A percentile compares a stretch with the other conserved stretches of the same genome.
Conservation (phyloP, 2,113 vertebrate genomes). For the Sminthopsis crassicaudata region DNA sequence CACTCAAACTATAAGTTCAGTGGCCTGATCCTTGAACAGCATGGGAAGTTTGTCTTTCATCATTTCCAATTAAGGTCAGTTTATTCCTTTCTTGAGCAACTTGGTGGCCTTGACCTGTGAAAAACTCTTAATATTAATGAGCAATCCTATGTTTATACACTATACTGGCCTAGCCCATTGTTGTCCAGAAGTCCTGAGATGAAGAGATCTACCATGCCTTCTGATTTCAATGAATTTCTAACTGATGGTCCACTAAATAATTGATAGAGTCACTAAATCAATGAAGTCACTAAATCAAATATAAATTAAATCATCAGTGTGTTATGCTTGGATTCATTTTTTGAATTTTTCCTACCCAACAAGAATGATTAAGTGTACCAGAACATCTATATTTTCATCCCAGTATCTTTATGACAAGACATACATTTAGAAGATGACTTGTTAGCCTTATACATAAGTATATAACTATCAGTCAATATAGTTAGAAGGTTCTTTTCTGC, state of each 20-base stretch:
- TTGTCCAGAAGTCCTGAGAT: neutral
- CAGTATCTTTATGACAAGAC: neutral
- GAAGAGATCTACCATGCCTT: neutral
- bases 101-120: neutral
- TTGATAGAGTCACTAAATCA: neutral
- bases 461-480: neutral
- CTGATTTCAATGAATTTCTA: neutral
- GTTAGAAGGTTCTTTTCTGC: too few species aligned
- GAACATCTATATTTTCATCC: neutral
- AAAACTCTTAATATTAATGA: neutral
- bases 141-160: neutral
- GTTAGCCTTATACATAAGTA: neutral
- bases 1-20: neutral
- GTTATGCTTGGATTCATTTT: neutral
- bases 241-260: neutral
- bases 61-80: neutral
- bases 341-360: neutral
- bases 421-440: neutral
- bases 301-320: neutral
- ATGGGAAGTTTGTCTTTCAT: neutral
- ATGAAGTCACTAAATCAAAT: neutral
- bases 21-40: neutral
- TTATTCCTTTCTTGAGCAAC: neutral
- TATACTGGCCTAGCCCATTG: neutral
- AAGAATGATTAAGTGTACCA: neutral